These are phyloP conservation scores for Phalacrocorax aristotelis DNA, from an alignment of 2,113 vertebrate genomes.

Conservation along the genomic window DNA sequence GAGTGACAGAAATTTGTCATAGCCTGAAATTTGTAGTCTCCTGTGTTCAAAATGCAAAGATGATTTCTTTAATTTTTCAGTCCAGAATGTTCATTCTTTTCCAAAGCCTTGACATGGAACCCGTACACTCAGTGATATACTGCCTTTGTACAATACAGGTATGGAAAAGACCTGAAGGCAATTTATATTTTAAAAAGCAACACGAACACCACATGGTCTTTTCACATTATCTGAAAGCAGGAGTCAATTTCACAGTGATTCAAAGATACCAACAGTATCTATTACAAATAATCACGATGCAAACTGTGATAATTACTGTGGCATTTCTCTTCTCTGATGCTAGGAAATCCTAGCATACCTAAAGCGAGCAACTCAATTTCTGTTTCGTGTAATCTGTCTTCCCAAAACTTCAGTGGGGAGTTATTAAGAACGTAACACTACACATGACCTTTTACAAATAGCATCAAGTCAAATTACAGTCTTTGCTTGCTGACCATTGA, in stretches of 20 bases:
- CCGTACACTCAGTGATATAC: background rate
- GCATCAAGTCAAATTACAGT: background rate
- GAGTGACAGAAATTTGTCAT: background rate
- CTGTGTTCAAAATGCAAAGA: background rate
- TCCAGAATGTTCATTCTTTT: background rate
- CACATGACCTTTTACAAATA: background rate
- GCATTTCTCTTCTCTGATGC: background rate
- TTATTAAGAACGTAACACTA: background rate
- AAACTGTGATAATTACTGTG: background rate
- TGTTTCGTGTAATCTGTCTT: background rate
- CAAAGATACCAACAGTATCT: background rate
- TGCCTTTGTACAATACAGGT: background rate
- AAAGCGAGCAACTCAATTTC: background rate
- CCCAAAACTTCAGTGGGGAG: background rate
- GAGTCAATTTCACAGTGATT: slow-evolving; percentile 20
- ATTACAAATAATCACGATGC: background rate
- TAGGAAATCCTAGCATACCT: background rate
- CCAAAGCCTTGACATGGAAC: background rate
- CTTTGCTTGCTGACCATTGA: background rate
- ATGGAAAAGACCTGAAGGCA: background rate
- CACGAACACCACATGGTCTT: background rate
- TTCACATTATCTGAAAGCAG: background rate
- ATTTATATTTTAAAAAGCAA: background rate
- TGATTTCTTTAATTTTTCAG: background rate
- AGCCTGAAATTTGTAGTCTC: background rate